phyloP scores from a whole-genome alignment of 2,113 vertebrate genomes.

The Prinia subflava region DNA sequence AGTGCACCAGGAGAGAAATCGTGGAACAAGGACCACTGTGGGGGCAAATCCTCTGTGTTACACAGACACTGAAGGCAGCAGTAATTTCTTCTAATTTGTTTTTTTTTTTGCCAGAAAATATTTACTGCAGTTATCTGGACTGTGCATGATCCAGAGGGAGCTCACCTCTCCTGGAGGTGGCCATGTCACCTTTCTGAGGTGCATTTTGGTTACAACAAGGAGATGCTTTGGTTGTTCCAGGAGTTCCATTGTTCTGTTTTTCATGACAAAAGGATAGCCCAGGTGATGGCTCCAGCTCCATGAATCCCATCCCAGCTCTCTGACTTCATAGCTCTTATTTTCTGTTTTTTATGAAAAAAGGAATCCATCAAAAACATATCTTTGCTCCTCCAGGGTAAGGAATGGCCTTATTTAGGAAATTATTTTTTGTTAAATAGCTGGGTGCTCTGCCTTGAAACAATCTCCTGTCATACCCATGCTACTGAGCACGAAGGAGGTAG shows the following conservation, averaged over 20 bases:
- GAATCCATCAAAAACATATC: neutral
- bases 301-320: neutral
- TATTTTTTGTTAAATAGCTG: neutral
- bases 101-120: neutral
- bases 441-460: neutral
- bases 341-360: neutral
- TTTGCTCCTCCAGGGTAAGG: neutral
- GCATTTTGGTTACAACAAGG: neutral
- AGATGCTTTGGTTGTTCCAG: neutral
- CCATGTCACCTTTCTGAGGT: neutral
- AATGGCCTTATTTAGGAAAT: neutral
- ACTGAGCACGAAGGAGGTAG: fast-evolving
- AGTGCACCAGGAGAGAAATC: neutral
- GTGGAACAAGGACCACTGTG: neutral
- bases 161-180: neutral
- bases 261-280: neutral
- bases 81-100: neutral
- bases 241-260: neutral
- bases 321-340: neutral
- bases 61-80: neutral
- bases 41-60: neutral
- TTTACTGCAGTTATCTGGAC: neutral
- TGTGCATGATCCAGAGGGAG: neutral
- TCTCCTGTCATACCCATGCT: neutral
- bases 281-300: neutral